Conservation (phyloP, 2,888 invertebrate genomes). For the Apodemia zela region DNA sequence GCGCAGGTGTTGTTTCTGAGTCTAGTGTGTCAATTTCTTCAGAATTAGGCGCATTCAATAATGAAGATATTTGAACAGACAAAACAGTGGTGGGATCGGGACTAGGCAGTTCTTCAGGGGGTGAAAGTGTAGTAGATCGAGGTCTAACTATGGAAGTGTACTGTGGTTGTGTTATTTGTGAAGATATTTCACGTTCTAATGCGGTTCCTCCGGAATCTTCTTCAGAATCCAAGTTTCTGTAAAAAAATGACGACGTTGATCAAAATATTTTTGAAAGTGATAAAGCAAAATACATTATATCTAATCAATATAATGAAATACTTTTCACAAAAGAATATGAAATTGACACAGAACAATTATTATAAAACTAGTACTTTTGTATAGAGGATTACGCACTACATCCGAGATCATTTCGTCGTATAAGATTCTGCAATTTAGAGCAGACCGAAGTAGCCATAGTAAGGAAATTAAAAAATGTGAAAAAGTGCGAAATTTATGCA, state of each 20-base stretch:
- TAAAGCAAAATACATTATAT: not conserved
- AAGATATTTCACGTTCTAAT: constrained; percentile 67
- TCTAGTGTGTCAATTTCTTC: constrained; percentile 44
- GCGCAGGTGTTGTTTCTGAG: constrained; percentile 42
- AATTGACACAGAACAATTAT: too few relatives aligned
- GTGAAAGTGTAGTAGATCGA: constrained; percentile 53
- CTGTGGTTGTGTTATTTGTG: constrained; percentile 56
- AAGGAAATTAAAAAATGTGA: too few relatives aligned
- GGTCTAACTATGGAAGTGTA: constrained; percentile 62
- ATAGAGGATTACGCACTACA: too few relatives aligned
- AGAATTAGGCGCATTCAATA: constrained; percentile 56
- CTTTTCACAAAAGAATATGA: too few relatives aligned
- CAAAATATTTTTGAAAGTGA: not conserved
- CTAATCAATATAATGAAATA: too few relatives aligned
- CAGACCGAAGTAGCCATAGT: too few relatives aligned
- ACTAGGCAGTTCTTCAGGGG: constrained; percentile 39
- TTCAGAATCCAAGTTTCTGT: constrained; percentile 54
- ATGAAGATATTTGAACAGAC: constrained; percentile 68
- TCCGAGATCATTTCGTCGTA: too few relatives aligned
- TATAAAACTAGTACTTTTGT: too few relatives aligned
- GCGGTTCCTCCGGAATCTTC: constrained; percentile 55
- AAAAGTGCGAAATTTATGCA: too few relatives aligned
- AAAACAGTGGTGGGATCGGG: constrained; percentile 68
- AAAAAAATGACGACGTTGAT: constrained; percentile 25
- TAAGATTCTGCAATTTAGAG: too few relatives aligned